Conservation (phyloP, 37 sponge, comb jelly and placozoan genomes). For the Hormiphora californensis region DNA sequence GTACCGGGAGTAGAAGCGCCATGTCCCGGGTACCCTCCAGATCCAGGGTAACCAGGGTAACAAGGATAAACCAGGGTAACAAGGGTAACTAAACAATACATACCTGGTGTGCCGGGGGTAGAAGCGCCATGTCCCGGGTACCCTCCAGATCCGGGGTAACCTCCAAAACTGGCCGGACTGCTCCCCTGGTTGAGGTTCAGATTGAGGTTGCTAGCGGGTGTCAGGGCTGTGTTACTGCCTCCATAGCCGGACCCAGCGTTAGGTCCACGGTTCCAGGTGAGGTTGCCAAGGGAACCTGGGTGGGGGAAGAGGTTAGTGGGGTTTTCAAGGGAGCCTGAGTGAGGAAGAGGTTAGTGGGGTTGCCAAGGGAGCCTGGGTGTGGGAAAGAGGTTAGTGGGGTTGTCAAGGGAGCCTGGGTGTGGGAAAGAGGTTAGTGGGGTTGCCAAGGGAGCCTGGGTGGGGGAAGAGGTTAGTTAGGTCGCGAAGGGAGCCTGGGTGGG, state of each 20-base stretch:
- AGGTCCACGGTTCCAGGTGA: constrained; percentile 32
- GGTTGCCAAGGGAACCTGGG: constrained; percentile 47
- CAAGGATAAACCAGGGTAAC: too few species aligned
- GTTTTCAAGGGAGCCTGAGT: too few species aligned
- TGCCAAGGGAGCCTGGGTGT: too few species aligned
- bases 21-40: neutral
- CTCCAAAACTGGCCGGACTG: neutral
- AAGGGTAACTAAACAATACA: neutral
- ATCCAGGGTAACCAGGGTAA: constrained; percentile 11
- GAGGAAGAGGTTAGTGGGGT: too few species aligned
- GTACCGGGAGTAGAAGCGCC: neutral
- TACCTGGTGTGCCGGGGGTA: neutral
- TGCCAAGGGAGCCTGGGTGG: too few species aligned
- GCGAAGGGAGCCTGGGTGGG: too few species aligned
- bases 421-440: too few species aligned
- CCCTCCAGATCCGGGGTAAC: neutral
- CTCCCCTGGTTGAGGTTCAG: neutral
- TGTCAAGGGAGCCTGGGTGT: too few species aligned
- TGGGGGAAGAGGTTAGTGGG: too few species aligned
- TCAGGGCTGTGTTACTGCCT: neutral
- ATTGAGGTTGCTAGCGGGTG: constrained; percentile 11
- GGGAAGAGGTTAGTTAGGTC: too few species aligned
- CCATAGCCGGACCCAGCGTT: neutral
- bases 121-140: neutral
- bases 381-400: too few species aligned